Evolutionary conservation across 2,797 vertebrate genomes (phyloP).

Genomic region (Epinephelus malabaricus): DNA sequence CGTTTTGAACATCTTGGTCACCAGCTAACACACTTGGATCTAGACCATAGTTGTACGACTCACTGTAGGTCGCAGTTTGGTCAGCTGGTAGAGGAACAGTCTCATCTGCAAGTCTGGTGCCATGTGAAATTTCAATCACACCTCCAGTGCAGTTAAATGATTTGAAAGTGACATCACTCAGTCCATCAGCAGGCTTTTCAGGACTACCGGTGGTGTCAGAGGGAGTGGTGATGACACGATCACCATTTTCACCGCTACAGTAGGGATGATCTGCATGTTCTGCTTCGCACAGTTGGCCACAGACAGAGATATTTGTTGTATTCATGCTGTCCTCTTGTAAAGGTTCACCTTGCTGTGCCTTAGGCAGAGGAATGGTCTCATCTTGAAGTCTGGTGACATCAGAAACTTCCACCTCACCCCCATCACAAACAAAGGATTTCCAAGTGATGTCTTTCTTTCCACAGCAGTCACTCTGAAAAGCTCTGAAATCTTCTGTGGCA

Average conservation of each 20-base stretch:
- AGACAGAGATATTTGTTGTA: constrained; percentile 24
- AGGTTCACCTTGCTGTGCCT: constrained; percentile 12
- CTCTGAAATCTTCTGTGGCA: constrained; percentile 1
- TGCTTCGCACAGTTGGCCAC: not conserved
- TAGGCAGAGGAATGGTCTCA: constrained; percentile 60
- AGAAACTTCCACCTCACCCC: constrained; percentile 73
- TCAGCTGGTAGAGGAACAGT: constrained; percentile 50
- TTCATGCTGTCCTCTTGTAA: constrained; percentile 40
- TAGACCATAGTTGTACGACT: not conserved
- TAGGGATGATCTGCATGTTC: constrained; percentile 75
- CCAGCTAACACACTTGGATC: constrained; percentile 39
- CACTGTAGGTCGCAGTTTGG: not conserved
- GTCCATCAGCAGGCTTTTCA: constrained; percentile 20
- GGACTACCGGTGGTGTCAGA: constrained; percentile 19
- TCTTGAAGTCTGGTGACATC: constrained; percentile 57
- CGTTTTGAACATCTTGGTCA: constrained; percentile 32
- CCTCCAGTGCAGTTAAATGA: constrained; percentile 72
- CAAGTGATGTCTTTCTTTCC: constrained; percentile 50
- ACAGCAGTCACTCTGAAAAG: constrained; percentile 5
- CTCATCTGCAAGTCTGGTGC: constrained; percentile 33
- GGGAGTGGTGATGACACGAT: not conserved
- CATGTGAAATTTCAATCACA: constrained; percentile 69
- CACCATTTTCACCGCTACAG: constrained; percentile 38
- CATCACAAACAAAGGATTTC: constrained; percentile 67
- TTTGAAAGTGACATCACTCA: constrained; percentile 69